Evolutionary conservation across 2,888 invertebrate genomes (phyloP).

Genomic region (Megalurothrips usitatus): DNA sequence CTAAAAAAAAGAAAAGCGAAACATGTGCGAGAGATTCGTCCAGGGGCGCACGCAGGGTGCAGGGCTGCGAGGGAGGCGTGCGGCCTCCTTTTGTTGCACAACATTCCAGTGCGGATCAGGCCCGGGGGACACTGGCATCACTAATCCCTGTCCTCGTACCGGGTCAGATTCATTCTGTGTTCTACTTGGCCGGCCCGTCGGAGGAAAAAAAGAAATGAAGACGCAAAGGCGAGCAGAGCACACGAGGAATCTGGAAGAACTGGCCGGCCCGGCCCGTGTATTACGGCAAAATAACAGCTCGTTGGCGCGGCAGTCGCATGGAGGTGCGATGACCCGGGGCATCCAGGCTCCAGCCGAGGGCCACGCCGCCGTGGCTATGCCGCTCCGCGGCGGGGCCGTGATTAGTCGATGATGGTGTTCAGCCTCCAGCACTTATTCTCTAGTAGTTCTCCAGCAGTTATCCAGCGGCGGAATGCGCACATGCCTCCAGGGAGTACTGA

Average conservation of each 20-base stretch:
- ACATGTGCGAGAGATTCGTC: too few species aligned
- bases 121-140: neutral
- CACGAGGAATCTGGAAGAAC: neutral
- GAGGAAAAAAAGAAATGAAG: neutral
- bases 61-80: too few species aligned
- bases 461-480: neutral
- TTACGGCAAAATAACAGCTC: too few species aligned
- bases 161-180: neutral
- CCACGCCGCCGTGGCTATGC: neutral
- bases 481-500: neutral
- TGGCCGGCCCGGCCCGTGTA: neutral
- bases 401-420: conserved; percentile 2
- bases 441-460: neutral
- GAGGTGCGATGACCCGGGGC: neutral
- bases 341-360: neutral
- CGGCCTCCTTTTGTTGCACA: neutral
- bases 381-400: neutral
- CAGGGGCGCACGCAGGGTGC: too few species aligned
- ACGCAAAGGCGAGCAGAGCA: neutral
- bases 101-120: neutral
- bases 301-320: neutral
- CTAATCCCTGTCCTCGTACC: neutral
- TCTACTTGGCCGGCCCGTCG: neutral
- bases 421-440: neutral
- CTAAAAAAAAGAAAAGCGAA: too few species aligned